Evolutionary conservation across 1,140 invertebrate genomes (phyloP), one percentile per base, ranked within the genome.

Genomic region (Teleopsis dalmanni): DNA sequence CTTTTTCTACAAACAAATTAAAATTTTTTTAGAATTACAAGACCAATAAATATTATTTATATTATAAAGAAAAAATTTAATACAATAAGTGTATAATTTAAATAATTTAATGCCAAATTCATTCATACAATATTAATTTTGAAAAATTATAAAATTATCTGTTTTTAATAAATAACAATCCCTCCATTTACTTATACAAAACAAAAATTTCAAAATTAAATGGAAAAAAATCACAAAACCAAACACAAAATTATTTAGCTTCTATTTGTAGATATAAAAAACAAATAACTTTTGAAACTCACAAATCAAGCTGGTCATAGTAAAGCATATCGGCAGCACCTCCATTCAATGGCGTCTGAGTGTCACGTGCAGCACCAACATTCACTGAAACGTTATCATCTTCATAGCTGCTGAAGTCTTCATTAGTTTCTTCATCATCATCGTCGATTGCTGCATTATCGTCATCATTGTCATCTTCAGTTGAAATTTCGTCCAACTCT

Each of bases 221-320:
- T 10, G 14, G 16, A 31, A 43, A 31, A 5, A 31, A 10, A 4
- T 42, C 16, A 11, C 6, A 47, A 53, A 25, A 38, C 49, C 50
- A 47, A 45, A 56, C 43, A 40, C 13, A 21, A 4, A 36, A 36
- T 22, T 37, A 22, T 34, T 14, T 34, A 45, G 19, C 13, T 45
- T 11, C 18, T 19, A 23, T 26, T 35, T 34, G 29, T 36, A 43
- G 37, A 27, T 16, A 27, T 36, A 11, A 27, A n/a, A 5, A 38
- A 23, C 26, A 35, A 19, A 19, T 40, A 43, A 34, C 35, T 26
- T 34, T 44, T 18, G 29, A 47, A 41, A 68, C 65, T 68, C 62
- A 68, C 65, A 55, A 58, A 68, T 58, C 57, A 53, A 54, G 38
- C 34, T 53, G 51, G 52, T 68, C 65, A 54, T 68, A 65, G 54